Base-by-base conservation (phyloP, 64 coral and sea anemone genomes). In the Porites australiensis region DNA sequence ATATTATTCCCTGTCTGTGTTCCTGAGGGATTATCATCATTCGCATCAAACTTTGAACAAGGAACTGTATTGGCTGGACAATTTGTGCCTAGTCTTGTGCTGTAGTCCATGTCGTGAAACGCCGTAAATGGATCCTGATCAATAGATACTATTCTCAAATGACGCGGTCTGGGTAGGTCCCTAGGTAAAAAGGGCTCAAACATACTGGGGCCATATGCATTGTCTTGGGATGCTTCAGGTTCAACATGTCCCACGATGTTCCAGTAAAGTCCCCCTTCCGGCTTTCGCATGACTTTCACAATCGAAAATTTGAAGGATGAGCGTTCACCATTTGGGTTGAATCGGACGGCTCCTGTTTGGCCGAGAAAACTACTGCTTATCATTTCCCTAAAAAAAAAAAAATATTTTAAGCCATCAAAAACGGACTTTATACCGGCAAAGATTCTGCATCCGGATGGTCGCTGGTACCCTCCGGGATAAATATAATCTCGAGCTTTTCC, bases 121-220 rank as follows among this genome's bases (percentile, higher is more conserved):
- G 90, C 90, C 8, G 95, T 97, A 82, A 94, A 97, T 15, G 95
- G 95, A 4, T 66, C 52, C 58, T 97, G 95, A 37, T 94, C 64
- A 7, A 97, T 94, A 4, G 92, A 94, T 9, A 90, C 95, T 52
- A 97, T 97, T 84, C 61, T 87, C 18, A 97, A 66, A 57, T 90
- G 95, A 18, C 95, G 87, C 12, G 95, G 92, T 8, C 86, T 72
- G 3, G 95, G 92, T 44, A 97, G 69, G 52, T 94, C 88, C 47
- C 37, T 53, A 15, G 88, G 75, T 14, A 94, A 63, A 74, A 97
- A 94, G 55, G 93, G 89, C 55, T 94, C 83, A 88, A 97, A 91
- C 4, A 76, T 83, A 86, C 53, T 66, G 2, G 82, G 82, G 6
- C 88, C 61, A 14, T 43, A 14, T 11, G 10, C 72, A 45, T 90